Evolutionary conservation across 2,797 vertebrate genomes (phyloP).

Genomic region (Vespertilio murinus): DNA sequence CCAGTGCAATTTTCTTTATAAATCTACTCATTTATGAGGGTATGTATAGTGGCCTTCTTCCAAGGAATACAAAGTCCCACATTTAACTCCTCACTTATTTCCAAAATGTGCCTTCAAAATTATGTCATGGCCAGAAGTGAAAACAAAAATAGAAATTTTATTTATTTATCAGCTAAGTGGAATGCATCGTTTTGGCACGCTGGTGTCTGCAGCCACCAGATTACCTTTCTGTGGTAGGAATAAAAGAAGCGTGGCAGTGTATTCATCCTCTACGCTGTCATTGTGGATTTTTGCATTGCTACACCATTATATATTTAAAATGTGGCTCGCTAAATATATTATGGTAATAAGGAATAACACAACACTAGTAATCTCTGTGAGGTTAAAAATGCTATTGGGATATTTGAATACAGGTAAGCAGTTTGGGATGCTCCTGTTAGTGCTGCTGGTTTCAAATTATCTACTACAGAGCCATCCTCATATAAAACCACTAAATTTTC

Average conservation of each 20-base stretch:
- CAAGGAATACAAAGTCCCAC: neutral
- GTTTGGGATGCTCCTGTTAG: neutral
- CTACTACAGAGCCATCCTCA: neutral
- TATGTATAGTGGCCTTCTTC: neutral
- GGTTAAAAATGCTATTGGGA: neutral
- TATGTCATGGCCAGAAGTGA: neutral
- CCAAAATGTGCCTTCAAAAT: constrained; percentile 2
- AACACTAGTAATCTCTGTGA: accelerated
- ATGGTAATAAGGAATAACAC: neutral
- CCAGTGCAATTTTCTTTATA: constrained; percentile 16
- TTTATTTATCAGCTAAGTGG: neutral
- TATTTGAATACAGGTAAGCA: neutral
- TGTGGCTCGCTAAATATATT: neutral
- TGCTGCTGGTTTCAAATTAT: neutral
- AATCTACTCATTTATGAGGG: neutral
- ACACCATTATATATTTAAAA: neutral
- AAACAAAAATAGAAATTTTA: neutral
- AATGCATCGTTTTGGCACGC: neutral
- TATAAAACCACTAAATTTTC: neutral
- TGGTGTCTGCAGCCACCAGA: accelerated
- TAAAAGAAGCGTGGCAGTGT: neutral
- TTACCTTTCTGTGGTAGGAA: neutral
- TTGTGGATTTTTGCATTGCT: neutral
- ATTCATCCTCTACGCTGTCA: neutral
- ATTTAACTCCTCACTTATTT: constrained; percentile 5